Conservation (phyloP, 53 echinoderm and acorn worm genomes). For the Temnopleurus reevesii region DNA sequence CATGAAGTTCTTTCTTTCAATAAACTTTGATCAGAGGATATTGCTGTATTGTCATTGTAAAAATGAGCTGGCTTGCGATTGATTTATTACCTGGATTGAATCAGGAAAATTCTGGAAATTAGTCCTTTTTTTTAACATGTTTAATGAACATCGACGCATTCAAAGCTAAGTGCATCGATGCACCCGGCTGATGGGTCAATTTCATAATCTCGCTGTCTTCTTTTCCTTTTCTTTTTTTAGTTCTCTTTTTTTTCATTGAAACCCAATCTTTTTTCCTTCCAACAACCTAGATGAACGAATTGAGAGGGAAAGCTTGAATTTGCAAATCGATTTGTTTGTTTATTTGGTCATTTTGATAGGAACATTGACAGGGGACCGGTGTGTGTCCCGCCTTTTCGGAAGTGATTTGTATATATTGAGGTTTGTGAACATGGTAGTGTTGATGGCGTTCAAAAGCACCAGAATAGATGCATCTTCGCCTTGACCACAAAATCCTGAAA, state of each 20-base stretch:
- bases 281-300: slow-evolving; percentile 9
- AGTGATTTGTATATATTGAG: slow-evolving; percentile 52
- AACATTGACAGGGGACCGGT: slow-evolving; percentile 7
- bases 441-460: too few species aligned
- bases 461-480: too few species aligned
- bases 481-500: too few species aligned
- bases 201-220: neutral
- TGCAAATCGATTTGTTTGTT: slow-evolving; percentile 39
- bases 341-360: slow-evolving; percentile 20
- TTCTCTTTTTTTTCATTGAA: too few species aligned
- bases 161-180: neutral
- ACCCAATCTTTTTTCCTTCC: neutral
- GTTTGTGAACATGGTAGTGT: neutral
- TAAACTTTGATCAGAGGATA: too few species aligned
- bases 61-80: too few species aligned
- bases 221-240: slow-evolving; percentile 13
- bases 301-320: neutral
- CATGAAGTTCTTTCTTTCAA: too few species aligned
- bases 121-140: too few species aligned
- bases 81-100: neutral
- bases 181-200: neutral
- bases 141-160: too few species aligned
- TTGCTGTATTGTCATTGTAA: too few species aligned
- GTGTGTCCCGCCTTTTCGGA: neutral
- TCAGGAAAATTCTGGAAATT: neutral